These are phyloP conservation scores for Scaptomyza hsui DNA, from an alignment of 1,140 invertebrate genomes.

Conservation along the genomic window DNA sequence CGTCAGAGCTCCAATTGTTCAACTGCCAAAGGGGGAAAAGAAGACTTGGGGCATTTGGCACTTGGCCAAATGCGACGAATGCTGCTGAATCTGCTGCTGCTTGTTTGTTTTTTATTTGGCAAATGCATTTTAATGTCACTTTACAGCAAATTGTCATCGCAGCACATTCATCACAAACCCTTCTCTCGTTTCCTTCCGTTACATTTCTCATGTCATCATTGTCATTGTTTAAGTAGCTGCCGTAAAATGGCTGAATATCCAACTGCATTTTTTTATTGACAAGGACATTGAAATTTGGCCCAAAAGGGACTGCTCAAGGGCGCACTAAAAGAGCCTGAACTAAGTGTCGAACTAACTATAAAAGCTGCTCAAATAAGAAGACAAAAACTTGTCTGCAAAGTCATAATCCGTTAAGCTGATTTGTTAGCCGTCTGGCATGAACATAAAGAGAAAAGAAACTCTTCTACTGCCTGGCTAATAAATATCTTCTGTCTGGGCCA, in stretches of 20 bases:
- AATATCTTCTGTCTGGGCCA: slow-evolving; percentile 19
- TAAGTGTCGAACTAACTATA: background rate
- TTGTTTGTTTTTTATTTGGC: slow-evolving; percentile 54
- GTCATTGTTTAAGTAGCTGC: slow-evolving; percentile 47
- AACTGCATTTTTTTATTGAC: slow-evolving; percentile 16
- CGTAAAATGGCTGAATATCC: slow-evolving; percentile 35
- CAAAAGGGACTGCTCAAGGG: slow-evolving; percentile 18
- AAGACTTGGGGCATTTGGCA: background rate
- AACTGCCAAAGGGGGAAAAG: slow-evolving; percentile 3
- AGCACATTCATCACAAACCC: slow-evolving; percentile 43
- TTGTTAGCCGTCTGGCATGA: slow-evolving; percentile 16
- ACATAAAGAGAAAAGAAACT: background rate
- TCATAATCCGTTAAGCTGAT: slow-evolving; percentile 6
- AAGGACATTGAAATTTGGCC: slow-evolving; percentile 25
- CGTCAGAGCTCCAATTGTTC: slow-evolving; percentile 42
- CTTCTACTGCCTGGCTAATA: slow-evolving; percentile 19
- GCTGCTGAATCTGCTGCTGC: slow-evolving; percentile 11
- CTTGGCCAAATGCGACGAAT: slow-evolving; percentile 31
- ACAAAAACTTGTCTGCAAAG: slow-evolving; percentile 7
- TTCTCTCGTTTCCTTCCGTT: background rate
- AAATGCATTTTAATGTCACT: slow-evolving; percentile 72
- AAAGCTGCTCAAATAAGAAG: too few relatives aligned
- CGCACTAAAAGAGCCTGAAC: background rate
- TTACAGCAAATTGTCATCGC: slow-evolving; percentile 60
- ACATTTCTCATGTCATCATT: slow-evolving; percentile 52